Evolutionary conservation across 2,797 vertebrate species (phyloP), one percentile per base, ranked within the genome.

Genomic region (Lepus oiostolus): DNA sequence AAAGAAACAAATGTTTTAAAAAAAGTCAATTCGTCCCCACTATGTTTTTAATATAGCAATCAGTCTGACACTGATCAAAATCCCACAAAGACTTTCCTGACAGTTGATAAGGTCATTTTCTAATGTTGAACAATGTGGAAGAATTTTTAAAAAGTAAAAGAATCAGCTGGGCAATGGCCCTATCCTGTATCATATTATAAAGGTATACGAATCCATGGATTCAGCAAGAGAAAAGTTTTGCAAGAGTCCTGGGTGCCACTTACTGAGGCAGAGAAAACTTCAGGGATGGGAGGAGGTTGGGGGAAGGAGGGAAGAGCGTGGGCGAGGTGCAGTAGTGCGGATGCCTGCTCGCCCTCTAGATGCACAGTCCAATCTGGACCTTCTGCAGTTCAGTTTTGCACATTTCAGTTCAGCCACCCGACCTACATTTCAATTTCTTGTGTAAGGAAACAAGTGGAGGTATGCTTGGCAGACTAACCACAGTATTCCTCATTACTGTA

Each of bases 11-110:
- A 19, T 58, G 13, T 58, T 58, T 58, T 10, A 58, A 58, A 58
- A 58, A 58, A 58, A 58, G 54, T 58, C 17, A 80, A 83, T n/a
- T 35, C 26, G 79, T 86, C 2, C 11, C 22, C 21, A 16, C 42
- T 67, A 35, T 74, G 16, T 65, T 72, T 83, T 52, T 81, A 74
- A 80, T 38, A 71, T 35, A 81, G 79, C 30, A 93, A 92, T 70
- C 32, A 76, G 65, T 42, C 6, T 13, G 93, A 80, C 63, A 76
- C 26, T 85, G 7, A 60, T 80, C 54, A 79, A 83, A 96, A 72
- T 65, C 11, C 52, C 12, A 74, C 74, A 17, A 5, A 0, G 26
- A 21, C 52, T 63, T 68, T 50, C 68, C 70, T 75, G 22, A 21
- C 42, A 84, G 12, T 88, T 82, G 54, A 35, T 38, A 85, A 85